phyloP scores from a whole-genome alignment of 2,797 vertebrate species.

The Microtus californicus region DNA sequence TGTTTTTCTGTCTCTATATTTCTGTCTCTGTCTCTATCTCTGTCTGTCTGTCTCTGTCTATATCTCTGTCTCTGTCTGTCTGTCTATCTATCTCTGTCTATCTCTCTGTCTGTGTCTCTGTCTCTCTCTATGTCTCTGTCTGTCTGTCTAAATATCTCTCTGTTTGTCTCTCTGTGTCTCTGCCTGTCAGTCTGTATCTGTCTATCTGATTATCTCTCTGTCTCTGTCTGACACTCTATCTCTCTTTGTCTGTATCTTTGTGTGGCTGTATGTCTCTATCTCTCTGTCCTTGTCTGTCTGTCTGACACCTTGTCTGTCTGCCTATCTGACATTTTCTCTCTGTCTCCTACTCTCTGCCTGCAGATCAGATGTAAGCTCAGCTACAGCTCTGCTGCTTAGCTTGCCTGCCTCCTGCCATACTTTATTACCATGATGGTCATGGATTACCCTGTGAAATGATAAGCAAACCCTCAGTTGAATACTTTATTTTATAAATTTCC shows the following conservation, averaged over 20 bases:
- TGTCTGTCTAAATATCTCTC: background rate
- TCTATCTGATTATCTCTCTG: background rate
- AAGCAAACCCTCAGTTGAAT: background rate
- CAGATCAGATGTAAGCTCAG: background rate
- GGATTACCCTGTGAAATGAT: background rate
- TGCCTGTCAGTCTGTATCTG: background rate
- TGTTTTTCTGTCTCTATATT: background rate
- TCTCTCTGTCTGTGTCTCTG: background rate
- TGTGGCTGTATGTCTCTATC: background rate
- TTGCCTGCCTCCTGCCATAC: background rate
- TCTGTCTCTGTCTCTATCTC: background rate
- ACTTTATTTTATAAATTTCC: background rate
- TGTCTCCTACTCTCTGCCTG: background rate
- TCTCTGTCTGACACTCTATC: background rate
- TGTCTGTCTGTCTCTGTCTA: background rate
- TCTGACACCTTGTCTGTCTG: background rate
- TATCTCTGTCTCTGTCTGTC: background rate
- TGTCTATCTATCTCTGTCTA: background rate
- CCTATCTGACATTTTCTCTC: background rate
- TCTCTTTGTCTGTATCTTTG: background rate
- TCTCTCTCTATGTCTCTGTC: background rate
- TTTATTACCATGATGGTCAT: background rate
- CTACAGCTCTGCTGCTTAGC: background rate
- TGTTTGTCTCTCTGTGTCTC: background rate
- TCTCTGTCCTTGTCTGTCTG: background rate